Evolutionary conservation across 2,113 vertebrate species (phyloP), one percentile per base, ranked within the genome.

Genomic region (Hemiscyllium ocellatum): DNA sequence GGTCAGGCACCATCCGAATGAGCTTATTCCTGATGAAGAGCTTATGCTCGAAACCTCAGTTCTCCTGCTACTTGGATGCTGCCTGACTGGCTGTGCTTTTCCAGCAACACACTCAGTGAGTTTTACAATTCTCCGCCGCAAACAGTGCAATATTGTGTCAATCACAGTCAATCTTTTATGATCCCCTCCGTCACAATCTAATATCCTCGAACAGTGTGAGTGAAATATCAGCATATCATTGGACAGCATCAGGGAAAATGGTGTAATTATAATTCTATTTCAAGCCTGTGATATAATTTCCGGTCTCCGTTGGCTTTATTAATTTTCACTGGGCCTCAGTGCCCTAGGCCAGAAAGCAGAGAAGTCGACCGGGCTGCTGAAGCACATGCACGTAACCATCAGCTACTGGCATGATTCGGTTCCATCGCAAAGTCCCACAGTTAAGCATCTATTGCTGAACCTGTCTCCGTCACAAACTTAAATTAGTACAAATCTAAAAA

Each of bases 401-500:
- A 37, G 47, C 4, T 91, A 56, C 50, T 26, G 26, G 17, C 19
- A 42, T 17, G 37, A 47, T 42, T 24, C 47, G 20, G 26, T 10
- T 80, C 33, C 3, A 13, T 61, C 68, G 20, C 37, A 83, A 66
- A 17, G 29, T 2, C 52, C 52, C 42, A 65, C 20, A 83, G 50
- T 95, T 65, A 65, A 66, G 26, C 33, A 66, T 5, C 66, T 61
- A 85, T 85, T 95, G n/a, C 26, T 26, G 42, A 10, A 37, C 17
- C 78, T 95, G 78, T 86, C 33, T 65, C 66, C 52, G 65, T 68
- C n/a, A 52, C 83, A 33, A 61, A 12, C 95, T 95, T 76, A 86
- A 95, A 96, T 96, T 96, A 97, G 96, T 97, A 97, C 97, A 96
- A 96, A 95, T 96, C 96, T 95, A 96, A 97, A 97, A 97, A 97